phyloP scores from a whole-genome alignment of 1,140 invertebrate species.

The Teleogryllus occipitalis region DNA sequence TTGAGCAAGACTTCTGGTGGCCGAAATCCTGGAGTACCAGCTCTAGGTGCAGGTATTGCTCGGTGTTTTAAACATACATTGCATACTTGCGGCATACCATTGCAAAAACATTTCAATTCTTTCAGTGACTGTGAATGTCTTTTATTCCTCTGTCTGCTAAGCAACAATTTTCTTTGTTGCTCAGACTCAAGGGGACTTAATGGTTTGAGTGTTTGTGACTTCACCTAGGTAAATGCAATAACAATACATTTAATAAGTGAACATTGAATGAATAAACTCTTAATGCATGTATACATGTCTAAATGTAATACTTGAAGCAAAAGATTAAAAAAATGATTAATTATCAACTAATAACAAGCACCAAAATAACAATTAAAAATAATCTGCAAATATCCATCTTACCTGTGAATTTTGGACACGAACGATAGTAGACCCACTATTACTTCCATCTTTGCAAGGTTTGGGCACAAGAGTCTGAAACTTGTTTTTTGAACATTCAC shows the following conservation, averaged over 20 bases:
- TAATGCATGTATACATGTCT: not conserved
- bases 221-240: not conserved
- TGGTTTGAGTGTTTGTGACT: not conserved
- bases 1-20: conserved; percentile 82
- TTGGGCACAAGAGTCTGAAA: conserved; percentile 19
- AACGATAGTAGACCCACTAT: conserved; percentile 24
- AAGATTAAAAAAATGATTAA: not conserved
- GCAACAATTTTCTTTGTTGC: not conserved
- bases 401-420: conserved; percentile 29
- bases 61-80: conserved; percentile 48
- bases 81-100: conserved; percentile 54
- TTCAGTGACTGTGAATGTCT: not conserved
- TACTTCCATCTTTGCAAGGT: conserved; percentile 10
- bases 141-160: not conserved
- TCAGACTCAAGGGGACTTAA: not conserved
- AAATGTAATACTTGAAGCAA: not conserved
- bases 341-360: not conserved
- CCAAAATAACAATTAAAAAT: not conserved
- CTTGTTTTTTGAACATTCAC: not conserved
- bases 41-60: conserved; percentile 57
- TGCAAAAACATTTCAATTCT: conserved; percentile 47
- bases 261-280: not conserved
- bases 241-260: conserved; percentile 5
- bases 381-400: not conserved
- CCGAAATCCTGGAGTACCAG: conserved; percentile 83